Evolutionary conservation across 2,888 invertebrate species (phyloP).

Genomic region (Cyclophora albipunctata): DNA sequence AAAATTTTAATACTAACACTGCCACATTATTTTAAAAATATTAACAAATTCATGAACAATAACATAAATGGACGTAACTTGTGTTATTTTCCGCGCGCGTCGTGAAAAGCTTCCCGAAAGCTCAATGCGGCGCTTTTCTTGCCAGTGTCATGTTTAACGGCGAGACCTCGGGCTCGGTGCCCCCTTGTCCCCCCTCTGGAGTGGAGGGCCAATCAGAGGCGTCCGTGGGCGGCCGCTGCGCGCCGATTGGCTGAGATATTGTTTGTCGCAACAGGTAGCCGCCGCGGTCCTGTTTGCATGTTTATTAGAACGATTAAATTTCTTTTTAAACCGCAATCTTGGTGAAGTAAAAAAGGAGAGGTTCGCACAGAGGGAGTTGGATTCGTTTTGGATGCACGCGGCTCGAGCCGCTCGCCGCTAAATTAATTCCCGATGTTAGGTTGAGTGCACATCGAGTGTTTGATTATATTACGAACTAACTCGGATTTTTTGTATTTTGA

Average conservation of each 20-base stretch:
- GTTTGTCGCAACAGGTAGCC: constrained; percentile 68
- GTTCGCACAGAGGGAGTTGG: constrained; percentile 40
- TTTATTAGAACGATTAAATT: constrained; percentile 73
- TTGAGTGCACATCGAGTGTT: constrained; percentile 7
- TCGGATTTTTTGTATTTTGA: too few species aligned
- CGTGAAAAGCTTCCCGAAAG: constrained; percentile 69
- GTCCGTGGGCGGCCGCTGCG: constrained; percentile 66
- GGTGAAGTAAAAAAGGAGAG: constrained; percentile 42
- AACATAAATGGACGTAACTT: constrained; percentile 11
- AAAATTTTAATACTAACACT: neutral
- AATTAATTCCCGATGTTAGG: constrained; percentile 25
- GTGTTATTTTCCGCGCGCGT: constrained; percentile 44
- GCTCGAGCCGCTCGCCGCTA: constrained; percentile 21
- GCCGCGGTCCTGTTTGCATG: constrained; percentile 72
- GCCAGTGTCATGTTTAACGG: constrained; percentile 58
- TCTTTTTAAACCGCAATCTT: constrained; percentile 63
- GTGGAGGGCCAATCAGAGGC: constrained; percentile 48
- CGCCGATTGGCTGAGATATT: constrained; percentile 52
- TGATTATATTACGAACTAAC: constrained; percentile 2
- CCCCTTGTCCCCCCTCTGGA: constrained; percentile 44
- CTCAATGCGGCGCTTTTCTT: constrained; percentile 73
- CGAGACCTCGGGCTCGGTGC: constrained; percentile 44
- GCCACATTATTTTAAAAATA: neutral
- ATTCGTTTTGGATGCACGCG: constrained; percentile 37
- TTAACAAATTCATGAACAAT: constrained; percentile 12